These are phyloP conservation scores for Cochlearius cochlearius DNA, from an alignment of 2,113 vertebrate species.

Conservation along the genomic window DNA sequence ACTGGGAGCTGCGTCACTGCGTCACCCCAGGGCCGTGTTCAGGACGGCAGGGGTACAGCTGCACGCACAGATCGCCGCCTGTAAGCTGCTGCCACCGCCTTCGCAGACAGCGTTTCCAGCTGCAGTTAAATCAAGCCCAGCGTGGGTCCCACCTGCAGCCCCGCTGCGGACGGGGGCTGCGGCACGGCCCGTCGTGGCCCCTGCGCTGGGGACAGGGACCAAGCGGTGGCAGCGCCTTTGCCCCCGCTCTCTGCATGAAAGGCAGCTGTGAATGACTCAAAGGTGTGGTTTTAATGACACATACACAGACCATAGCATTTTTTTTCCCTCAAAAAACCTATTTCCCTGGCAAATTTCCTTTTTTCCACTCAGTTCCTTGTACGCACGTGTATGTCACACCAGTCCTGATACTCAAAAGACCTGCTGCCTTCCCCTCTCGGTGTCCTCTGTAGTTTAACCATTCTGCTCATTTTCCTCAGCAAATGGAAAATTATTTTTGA, in stretches of 20 bases:
- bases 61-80: background rate
- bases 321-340: background rate
- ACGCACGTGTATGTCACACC: background rate
- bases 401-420: background rate
- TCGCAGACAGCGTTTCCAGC: background rate
- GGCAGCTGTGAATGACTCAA: background rate
- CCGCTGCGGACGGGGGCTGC: fast-evolving
- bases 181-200: background rate
- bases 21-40: background rate
- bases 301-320: background rate
- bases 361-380: background rate
- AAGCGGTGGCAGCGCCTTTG: background rate
- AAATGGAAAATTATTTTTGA: background rate
- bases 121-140: background rate
- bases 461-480: background rate
- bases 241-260: background rate
- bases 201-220: background rate
- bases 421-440: background rate
- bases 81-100: background rate
- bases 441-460: background rate
- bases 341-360: background rate
- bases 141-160: background rate
- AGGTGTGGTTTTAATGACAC: background rate
- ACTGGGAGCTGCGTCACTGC: background rate
- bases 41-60: background rate